Evolutionary conservation across 2,113 vertebrate genomes (phyloP).

Genomic region (Hyla sarda): DNA sequence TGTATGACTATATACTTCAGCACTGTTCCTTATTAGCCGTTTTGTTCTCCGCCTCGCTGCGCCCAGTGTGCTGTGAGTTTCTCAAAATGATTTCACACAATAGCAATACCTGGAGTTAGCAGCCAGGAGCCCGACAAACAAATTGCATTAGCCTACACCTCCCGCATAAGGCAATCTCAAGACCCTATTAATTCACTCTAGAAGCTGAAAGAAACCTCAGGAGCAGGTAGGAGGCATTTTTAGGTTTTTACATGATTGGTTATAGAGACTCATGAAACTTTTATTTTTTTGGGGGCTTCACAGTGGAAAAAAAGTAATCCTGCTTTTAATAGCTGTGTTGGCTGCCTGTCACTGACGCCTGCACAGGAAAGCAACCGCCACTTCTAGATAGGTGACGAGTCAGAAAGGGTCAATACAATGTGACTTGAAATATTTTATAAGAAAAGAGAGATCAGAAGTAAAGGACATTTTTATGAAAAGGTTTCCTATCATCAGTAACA

Average conservation of each 20-base stretch:
- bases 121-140: background rate
- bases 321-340: background rate
- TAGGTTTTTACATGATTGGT: background rate
- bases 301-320: background rate
- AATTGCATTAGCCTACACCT: slow-evolving; percentile 4
- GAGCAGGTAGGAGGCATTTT: slow-evolving; percentile 29
- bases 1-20: background rate
- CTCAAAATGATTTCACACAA: background rate
- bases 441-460: background rate
- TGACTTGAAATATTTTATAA: background rate
- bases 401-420: background rate
- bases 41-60: slow-evolving; percentile 1
- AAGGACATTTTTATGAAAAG: background rate
- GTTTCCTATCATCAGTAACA: background rate
- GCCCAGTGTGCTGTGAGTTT: background rate
- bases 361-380: background rate
- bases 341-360: background rate
- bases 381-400: background rate
- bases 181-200: background rate
- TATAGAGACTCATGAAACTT: slow-evolving; percentile 30
- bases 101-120: slow-evolving; percentile 21
- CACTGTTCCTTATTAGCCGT: slow-evolving; percentile 32
- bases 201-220: background rate
- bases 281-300: slow-evolving; percentile 13
- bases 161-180: slow-evolving; percentile 24